A percentile compares a stretch with the other conserved stretches of the same genome.
Conservation (phyloP, 2,888 invertebrate species). For the Hydraecia micacea region DNA sequence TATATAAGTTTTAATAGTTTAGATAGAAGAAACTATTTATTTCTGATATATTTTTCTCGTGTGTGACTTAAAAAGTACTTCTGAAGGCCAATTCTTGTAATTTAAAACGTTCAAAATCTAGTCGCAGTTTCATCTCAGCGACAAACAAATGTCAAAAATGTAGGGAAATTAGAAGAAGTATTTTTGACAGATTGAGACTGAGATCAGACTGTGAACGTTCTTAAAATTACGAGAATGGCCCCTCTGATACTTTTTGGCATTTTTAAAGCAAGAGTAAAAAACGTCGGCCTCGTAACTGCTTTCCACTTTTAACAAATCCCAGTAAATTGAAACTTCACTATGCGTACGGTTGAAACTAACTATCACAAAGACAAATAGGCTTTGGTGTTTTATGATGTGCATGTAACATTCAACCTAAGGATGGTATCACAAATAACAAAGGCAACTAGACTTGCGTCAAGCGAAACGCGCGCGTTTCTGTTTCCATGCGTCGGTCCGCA, state of each 20-base stretch:
- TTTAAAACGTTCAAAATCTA: not conserved
- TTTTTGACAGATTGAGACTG: no score
- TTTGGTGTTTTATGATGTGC: not conserved
- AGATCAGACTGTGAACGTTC: no score
- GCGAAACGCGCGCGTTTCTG: not conserved
- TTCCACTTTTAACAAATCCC: not conserved
- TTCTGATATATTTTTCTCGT: not conserved
- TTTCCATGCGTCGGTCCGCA: not conserved
- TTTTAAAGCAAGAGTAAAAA: not conserved
- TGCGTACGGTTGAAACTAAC: no score
- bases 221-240: not conserved
- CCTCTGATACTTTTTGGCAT: not conserved
- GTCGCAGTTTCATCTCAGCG: not conserved
- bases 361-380: not conserved
- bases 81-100: no score
- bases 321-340: not conserved
- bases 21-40: not conserved
- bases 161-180: no score
- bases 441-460: not conserved
- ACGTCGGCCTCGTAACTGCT: not conserved
- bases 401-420: not conserved
- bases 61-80: no score
- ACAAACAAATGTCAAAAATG: not conserved
- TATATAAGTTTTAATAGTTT: not conserved
- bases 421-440: not conserved